phyloP scores from a whole-genome alignment of 2,888 invertebrate genomes.

The Chymomyza procnemis region DNA sequence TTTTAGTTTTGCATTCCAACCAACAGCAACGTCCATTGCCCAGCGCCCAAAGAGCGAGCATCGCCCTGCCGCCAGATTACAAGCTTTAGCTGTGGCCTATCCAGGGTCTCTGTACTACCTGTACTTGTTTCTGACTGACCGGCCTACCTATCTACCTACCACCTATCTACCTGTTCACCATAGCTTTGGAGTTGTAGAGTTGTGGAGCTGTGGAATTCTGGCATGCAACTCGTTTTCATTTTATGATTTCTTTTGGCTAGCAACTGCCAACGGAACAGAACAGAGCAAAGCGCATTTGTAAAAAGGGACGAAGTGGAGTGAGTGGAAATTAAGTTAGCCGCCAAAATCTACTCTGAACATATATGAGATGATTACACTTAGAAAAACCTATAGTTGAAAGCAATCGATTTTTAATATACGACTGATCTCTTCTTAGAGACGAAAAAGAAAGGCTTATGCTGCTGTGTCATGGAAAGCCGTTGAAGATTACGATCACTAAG shows the following conservation, averaged over 20 bases:
- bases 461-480: no score
- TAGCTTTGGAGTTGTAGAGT: slow-evolving; percentile 27
- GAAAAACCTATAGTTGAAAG: neutral
- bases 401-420: neutral
- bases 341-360: neutral
- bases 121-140: neutral
- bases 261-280: slow-evolving; percentile 31
- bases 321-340: neutral
- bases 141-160: slow-evolving; percentile 7
- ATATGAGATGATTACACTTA: neutral
- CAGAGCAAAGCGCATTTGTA: neutral
- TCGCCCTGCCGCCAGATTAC: neutral
- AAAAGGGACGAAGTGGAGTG: neutral
- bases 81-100: neutral
- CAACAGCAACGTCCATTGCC: slow-evolving; percentile 43
- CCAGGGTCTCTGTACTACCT: neutral
- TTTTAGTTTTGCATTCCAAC: slow-evolving; percentile 70
- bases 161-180: slow-evolving; percentile 19
- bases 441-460: no score
- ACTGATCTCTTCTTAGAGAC: neutral
- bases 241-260: slow-evolving; percentile 57
- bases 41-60: neutral
- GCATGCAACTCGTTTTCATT: slow-evolving; percentile 70
- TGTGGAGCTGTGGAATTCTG: slow-evolving; percentile 34
- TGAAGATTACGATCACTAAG: no score